Evolutionary conservation across 2,888 invertebrate species (phyloP).

Genomic region (Pheosia tremula): DNA sequence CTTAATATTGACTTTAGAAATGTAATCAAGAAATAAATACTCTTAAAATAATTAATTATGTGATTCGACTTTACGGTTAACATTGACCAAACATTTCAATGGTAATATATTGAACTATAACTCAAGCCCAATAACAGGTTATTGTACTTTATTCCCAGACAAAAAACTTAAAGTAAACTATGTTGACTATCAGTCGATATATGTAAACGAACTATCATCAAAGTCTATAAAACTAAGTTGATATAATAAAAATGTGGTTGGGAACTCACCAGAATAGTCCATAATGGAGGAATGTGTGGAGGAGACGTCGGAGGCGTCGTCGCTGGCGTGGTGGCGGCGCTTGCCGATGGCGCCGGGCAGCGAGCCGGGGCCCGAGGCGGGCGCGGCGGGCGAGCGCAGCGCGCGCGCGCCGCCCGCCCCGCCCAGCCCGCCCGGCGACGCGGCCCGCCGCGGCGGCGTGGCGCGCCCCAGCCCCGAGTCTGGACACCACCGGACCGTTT

Average conservation of each 20-base stretch:
- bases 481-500: constrained; percentile 75
- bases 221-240: not conserved
- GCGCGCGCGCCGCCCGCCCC: constrained; percentile 87
- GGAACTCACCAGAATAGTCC: constrained; percentile 91
- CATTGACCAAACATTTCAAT: no score
- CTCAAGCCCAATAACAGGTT: no score
- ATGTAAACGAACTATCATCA: not conserved
- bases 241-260: not conserved
- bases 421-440: constrained; percentile 84
- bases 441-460: constrained; percentile 94
- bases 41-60: no score
- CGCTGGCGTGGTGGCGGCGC: constrained; percentile 88
- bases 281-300: constrained; percentile 93
- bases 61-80: no score
- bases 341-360: constrained; percentile 94
- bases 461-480: constrained; percentile 95
- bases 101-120: no score
- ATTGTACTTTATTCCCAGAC: no score
- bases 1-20: no score
- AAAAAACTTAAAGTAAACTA: no score
- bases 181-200: no score
- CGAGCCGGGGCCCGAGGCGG: constrained; percentile 90
- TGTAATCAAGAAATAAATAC: no score
- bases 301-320: constrained; percentile 94
- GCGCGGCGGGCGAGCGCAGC: constrained; percentile 88